Conservation (phyloP, 2,797 vertebrate genomes). For the Cossypha polioptera region DNA sequence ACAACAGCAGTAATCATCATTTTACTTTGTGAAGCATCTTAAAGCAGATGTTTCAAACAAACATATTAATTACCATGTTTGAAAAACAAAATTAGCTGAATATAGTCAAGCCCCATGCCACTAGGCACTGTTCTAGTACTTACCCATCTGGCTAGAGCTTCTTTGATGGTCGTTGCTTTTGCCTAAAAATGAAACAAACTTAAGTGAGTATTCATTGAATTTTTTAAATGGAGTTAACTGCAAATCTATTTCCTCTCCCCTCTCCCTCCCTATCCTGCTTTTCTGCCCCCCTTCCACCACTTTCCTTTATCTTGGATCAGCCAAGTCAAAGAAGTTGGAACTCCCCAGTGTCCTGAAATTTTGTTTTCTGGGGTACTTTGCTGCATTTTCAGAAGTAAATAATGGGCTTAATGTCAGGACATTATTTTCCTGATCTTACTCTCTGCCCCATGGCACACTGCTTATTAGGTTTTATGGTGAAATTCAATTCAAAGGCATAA, state of each 20-base stretch:
- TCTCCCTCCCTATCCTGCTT: background rate
- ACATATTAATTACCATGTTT: background rate
- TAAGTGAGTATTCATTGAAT: background rate
- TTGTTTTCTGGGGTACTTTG: background rate
- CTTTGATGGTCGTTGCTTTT: conserved; percentile 88
- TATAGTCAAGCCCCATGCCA: background rate
- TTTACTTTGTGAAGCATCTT: background rate
- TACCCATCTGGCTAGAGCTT: conserved; percentile 86
- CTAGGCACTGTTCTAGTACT: conserved; percentile 32
- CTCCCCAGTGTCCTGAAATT: accelerated
- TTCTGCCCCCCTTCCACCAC: background rate
- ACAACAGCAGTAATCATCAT: background rate
- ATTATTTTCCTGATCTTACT: background rate
- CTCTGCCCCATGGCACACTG: background rate
- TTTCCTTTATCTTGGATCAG: background rate
- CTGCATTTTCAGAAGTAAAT: background rate
- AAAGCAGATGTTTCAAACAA: background rate
- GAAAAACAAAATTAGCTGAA: background rate
- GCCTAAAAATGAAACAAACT: conserved; percentile 74
- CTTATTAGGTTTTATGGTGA: background rate
- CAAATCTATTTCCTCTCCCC: background rate
- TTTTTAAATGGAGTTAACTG: background rate
- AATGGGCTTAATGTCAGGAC: background rate
- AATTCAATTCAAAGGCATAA: background rate
- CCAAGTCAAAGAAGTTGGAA: background rate